These are phyloP conservation scores for Eupithecia pulchellata DNA, from an alignment of 2,888 invertebrate genomes.

Conservation along the genomic window DNA sequence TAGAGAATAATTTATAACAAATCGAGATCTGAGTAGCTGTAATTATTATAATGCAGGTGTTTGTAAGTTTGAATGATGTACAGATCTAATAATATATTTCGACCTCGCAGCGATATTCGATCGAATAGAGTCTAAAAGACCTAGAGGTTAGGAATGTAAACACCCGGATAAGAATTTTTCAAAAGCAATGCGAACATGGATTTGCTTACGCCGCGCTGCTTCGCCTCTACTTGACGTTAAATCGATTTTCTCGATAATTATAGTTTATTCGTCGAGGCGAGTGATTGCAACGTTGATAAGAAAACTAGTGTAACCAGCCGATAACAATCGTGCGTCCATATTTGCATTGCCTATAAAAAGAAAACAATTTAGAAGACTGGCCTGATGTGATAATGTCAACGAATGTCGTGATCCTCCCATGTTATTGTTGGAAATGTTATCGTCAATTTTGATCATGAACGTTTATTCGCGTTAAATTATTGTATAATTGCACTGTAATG, in stretches of 20 bases:
- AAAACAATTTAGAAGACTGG: constrained; percentile 34
- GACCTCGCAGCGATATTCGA: not conserved
- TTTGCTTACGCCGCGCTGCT: not conserved
- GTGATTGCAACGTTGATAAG: constrained; percentile 7
- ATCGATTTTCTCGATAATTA: constrained; percentile 9
- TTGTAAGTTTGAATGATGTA: constrained; percentile 23
- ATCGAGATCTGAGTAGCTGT: constrained; percentile 42
- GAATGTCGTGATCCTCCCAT: constrained; percentile 6
- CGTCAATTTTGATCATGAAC: constrained; percentile 5
- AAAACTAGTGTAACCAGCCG: constrained; percentile 8
- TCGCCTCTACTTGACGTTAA: not conserved
- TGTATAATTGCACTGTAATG: constrained; percentile 7
- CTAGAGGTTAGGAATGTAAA: not conserved
- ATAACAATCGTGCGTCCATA: constrained; percentile 5
- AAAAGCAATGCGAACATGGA: not conserved
- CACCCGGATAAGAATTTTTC: not conserved
- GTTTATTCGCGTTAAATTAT: constrained; percentile 14
- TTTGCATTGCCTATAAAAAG: not conserved
- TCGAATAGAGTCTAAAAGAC: not conserved
- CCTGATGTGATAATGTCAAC: constrained; percentile 30
- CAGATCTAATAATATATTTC: not conserved
- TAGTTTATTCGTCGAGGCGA: not conserved
- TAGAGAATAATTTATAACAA: constrained; percentile 28
- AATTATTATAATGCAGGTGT: constrained; percentile 32
- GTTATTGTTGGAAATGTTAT: constrained; percentile 6